These are phyloP conservation scores for Uropetala carovei DNA, from an alignment of 2,888 invertebrate species.

Conservation along the genomic window DNA sequence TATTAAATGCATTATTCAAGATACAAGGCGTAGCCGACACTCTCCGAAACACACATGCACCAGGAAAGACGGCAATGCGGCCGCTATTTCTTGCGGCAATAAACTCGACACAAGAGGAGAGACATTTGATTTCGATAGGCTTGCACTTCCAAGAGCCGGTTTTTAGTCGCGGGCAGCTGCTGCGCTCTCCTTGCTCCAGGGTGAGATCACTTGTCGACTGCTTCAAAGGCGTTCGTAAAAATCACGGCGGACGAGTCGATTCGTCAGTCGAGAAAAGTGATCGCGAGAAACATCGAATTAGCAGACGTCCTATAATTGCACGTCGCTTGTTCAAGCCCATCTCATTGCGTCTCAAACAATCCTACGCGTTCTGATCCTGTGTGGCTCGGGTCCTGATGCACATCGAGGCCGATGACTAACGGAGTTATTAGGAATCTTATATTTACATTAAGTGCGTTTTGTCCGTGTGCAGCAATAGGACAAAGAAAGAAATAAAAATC, in stretches of 20 bases:
- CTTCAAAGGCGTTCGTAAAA: not conserved
- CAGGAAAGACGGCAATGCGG: too few species aligned
- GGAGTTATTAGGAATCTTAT: too few species aligned
- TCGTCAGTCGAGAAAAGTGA: not conserved
- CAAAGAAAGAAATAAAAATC: too few species aligned
- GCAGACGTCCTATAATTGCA: not conserved
- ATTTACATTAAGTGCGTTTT: too few species aligned
- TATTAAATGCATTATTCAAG: too few species aligned
- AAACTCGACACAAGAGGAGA: not conserved
- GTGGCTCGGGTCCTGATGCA: not conserved
- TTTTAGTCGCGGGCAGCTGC: slow-evolving; percentile 17
- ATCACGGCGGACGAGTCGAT: not conserved
- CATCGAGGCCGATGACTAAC: not conserved
- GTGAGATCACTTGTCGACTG: slow-evolving; percentile 6
- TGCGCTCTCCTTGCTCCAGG: not conserved
- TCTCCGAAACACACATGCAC: too few species aligned
- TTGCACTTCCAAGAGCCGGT: not conserved
- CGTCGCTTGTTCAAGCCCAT: not conserved
- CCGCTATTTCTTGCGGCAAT: not conserved
- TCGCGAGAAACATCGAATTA: not conserved
- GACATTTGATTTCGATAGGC: not conserved
- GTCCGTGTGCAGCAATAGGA: too few species aligned
- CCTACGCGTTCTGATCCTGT: not conserved
- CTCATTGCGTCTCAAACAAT: not conserved
- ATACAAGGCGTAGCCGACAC: too few species aligned